These are phyloP conservation scores for Habropoda laboriosa DNA, from an alignment of 1,140 invertebrate species.

Conservation along the genomic window DNA sequence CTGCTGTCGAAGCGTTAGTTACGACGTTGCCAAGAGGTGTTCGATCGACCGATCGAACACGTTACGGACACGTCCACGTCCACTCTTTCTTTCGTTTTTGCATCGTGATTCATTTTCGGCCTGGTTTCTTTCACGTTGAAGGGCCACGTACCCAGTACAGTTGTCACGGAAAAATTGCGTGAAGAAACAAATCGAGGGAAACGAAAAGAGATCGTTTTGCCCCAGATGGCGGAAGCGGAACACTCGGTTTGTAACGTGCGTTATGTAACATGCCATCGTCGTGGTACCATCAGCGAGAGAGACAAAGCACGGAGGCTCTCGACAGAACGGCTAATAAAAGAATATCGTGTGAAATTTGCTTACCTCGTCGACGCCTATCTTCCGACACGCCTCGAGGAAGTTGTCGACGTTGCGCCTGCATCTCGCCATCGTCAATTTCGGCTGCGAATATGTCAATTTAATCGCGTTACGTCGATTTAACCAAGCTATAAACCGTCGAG, in stretches of 20 bases:
- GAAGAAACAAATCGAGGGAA: not conserved
- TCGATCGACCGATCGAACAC: slow-evolving; percentile 37
- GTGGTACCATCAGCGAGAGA: slow-evolving; percentile 38
- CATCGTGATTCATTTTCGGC: not conserved
- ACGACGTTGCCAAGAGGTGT: slow-evolving; percentile 33
- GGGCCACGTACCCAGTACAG: not conserved
- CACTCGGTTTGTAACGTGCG: not conserved
- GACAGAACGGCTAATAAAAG: not conserved
- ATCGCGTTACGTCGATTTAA: not conserved
- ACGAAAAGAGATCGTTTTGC: not conserved
- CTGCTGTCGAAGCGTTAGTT: slow-evolving; percentile 55
- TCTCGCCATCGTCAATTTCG: slow-evolving; percentile 95
- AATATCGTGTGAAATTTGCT: slow-evolving; percentile 73
- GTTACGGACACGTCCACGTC: too few species aligned
- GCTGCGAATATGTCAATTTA: slow-evolving; percentile 84
- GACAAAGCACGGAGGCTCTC: slow-evolving; percentile 58
- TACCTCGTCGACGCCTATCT: slow-evolving; percentile 97
- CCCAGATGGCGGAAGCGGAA: not conserved
- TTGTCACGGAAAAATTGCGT: not conserved
- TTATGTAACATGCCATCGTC: slow-evolving; percentile 34
- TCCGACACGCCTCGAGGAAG: slow-evolving; percentile 95
- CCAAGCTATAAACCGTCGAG: too few species aligned
- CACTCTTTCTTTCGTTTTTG: not conserved
- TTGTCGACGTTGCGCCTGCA: slow-evolving; percentile 97
- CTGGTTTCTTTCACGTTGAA: not conserved